Evolutionary conservation across 2,113 vertebrate species (phyloP).

Genomic region (Galbula dea): DNA sequence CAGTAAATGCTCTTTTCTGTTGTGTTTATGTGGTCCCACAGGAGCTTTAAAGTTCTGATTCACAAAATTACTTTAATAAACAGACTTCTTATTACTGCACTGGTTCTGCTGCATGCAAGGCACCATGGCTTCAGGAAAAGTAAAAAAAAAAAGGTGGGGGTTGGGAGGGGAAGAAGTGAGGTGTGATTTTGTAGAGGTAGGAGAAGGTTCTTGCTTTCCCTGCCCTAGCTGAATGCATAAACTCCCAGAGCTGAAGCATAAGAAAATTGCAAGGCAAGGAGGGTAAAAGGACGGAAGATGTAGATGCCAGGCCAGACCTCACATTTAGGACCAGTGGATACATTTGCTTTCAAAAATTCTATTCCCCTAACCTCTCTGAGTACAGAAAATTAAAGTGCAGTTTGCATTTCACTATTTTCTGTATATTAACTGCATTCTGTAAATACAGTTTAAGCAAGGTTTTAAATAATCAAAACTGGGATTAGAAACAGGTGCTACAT

Average conservation of each 20-base stretch:
- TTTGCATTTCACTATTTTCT: neutral
- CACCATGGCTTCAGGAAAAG: neutral
- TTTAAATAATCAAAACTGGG: neutral
- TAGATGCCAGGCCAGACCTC: neutral
- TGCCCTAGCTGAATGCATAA: neutral
- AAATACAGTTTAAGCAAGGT: neutral
- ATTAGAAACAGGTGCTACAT: neutral
- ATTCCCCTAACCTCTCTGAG: neutral
- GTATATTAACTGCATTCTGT: neutral
- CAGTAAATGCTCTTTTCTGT: neutral
- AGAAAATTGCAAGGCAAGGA: neutral
- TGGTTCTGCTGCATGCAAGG: neutral
- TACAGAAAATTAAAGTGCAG: neutral
- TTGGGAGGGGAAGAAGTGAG: neutral
- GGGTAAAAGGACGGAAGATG: neutral
- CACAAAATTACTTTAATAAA: neutral
- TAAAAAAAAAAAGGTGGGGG: accelerated
- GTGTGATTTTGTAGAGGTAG: neutral
- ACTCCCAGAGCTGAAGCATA: neutral
- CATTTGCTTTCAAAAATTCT: neutral
- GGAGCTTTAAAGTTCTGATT: neutral
- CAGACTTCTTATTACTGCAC: neutral
- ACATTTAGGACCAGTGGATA: neutral
- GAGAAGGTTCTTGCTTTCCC: neutral
- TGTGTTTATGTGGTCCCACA: neutral